Evolutionary conservation across 23 tunicate species (phyloP).

Genomic region (Corella eumyota): DNA sequence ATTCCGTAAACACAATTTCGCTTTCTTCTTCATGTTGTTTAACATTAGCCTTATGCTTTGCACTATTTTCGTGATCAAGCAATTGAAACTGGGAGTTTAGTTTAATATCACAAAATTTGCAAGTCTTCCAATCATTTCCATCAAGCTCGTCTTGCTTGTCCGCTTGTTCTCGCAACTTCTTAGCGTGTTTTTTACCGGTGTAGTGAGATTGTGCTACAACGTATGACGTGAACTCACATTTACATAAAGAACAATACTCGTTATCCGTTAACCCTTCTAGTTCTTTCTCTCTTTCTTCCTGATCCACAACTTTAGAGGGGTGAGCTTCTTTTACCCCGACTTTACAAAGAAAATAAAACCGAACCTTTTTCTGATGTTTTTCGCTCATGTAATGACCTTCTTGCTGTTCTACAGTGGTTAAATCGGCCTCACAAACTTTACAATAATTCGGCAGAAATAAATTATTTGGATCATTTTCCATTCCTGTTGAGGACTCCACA

Average conservation of each 20-base stretch:
- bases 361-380: conserved; percentile 70
- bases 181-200: conserved; percentile 72
- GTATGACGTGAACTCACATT: conserved; percentile 21
- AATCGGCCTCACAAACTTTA: conserved; percentile 59
- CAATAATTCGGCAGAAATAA: conserved; percentile 51
- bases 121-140: conserved; percentile 12
- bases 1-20: too few relatives aligned
- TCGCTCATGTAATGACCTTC: conserved; percentile 73
- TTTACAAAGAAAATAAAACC: conserved; percentile 53
- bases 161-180: conserved; percentile 45
- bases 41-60: conserved; percentile 19
- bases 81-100: conserved; percentile 15
- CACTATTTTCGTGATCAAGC: conserved; percentile 13
- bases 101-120: conserved; percentile 13
- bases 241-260: conserved; percentile 48
- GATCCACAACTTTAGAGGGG: neutral
- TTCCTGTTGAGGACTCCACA: conserved; percentile 66
- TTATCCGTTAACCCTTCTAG: conserved; percentile 10
- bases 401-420: conserved; percentile 35
- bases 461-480: conserved; percentile 66
- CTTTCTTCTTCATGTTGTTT: too few relatives aligned
- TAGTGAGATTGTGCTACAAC: conserved; percentile 58
- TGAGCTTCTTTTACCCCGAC: conserved; percentile 44
- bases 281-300: neutral
- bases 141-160: conserved; percentile 9